Conservation (phyloP, 2,888 invertebrate species). For the Chironomus tentans region DNA sequence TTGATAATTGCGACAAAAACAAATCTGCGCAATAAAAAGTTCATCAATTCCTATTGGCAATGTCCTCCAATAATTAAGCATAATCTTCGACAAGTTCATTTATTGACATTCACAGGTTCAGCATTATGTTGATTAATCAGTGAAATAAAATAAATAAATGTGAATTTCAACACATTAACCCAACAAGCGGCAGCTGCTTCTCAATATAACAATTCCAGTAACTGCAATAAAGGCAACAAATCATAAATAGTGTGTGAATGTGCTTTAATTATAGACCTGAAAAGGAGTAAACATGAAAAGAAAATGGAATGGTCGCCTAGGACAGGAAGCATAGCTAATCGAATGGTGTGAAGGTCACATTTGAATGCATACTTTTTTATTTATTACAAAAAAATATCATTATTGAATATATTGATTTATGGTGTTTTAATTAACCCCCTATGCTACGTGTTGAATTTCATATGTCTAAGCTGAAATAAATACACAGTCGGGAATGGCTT, state of each 20-base stretch:
- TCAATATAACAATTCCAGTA: too few relatives aligned
- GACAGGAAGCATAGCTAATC: neutral
- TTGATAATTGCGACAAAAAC: too few relatives aligned
- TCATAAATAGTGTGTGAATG: constrained; percentile 12
- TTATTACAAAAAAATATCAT: neutral
- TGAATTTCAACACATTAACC: too few relatives aligned
- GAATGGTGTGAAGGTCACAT: neutral
- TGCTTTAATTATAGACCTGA: constrained; percentile 8
- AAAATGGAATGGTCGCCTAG: neutral
- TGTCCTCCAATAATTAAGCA: too few relatives aligned
- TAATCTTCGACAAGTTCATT: too few relatives aligned
- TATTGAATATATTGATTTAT: constrained; percentile 6
- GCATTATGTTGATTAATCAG: too few relatives aligned
- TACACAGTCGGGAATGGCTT: neutral
- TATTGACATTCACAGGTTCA: too few relatives aligned
- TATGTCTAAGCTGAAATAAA: neutral
- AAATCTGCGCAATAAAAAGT: too few relatives aligned
- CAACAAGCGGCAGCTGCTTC: too few relatives aligned
- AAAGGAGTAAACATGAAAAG: neutral
- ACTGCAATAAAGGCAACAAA: neutral
- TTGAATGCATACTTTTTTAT: neutral
- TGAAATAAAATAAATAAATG: too few relatives aligned
- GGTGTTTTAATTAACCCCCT: constrained; percentile 13
- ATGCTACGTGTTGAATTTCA: neutral
- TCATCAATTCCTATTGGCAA: too few relatives aligned